Base-by-base conservation (phyloP, 2,797 vertebrate species). In the Ctenochaetus hawaiiensis region DNA sequence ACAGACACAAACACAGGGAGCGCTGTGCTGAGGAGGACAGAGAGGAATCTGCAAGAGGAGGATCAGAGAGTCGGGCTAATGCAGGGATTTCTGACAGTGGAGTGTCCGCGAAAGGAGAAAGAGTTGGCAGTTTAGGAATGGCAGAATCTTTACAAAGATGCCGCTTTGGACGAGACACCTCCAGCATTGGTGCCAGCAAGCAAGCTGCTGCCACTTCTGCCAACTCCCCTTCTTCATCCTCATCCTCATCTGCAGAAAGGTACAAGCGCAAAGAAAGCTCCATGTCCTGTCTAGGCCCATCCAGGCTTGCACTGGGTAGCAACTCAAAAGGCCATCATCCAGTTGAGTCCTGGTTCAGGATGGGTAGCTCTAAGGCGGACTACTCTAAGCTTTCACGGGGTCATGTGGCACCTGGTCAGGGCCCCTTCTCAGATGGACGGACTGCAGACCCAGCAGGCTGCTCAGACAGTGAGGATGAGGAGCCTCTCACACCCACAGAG, bases 1-100 rank as follows among this genome's bases (percentile, higher is more conserved):
- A 99, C 78, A 96, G 98, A 64, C 98, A 99, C 91, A 99, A 99
- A 93, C 98, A 99, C 88, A 93, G 98, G 56, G 98, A 99, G 18
- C 97, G 98, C 39, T 97, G 97, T 23, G 89, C 87, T 1, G 94
- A 94, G 44, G 94, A 94, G 17, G 93, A 94, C 45, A 88, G 85
- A 22, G 95, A 94, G 34, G 94, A 94, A 45, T 77, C 84, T 13
- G 84, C 82, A 30, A 88, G 88, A 54, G 90, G 88, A 37, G 87
- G 77, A 64, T 83, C 91, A 74, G 85, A 85, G 49, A 91, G 77
- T 54, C 78, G 92, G 23, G 51, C 73, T 10, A 65, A 64, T 49
- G 63, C 82, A 76, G 91, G 91, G 26, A 84, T 90, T 70, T 79
- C 93, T n/a, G 93, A 94, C 34, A 73, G 87, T 45, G 90, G 89